Evolutionary conservation across 2,888 invertebrate species (phyloP).

Genomic region (Dichetophora obliterata): DNA sequence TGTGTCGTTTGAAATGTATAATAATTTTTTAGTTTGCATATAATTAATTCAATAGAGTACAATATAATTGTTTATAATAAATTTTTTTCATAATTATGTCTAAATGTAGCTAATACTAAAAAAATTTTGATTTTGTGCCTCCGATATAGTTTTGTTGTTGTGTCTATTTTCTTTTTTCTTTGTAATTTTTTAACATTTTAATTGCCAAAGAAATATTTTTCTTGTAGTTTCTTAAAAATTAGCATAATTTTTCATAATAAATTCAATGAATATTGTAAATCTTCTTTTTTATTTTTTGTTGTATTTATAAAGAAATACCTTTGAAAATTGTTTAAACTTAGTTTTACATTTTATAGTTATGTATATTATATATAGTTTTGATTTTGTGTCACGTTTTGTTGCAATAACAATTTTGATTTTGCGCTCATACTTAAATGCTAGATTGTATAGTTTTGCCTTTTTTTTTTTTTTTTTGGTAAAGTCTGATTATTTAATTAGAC

Average conservation of each 20-base stretch:
- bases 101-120: slow-evolving; percentile 53
- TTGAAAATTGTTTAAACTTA: slow-evolving; percentile 21
- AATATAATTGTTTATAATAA: slow-evolving; percentile 38
- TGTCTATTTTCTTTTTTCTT: slow-evolving; percentile 6
- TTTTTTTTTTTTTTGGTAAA: background rate
- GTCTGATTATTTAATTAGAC: background rate
- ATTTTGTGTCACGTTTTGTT: slow-evolving; percentile 6
- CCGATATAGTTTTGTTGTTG: slow-evolving; percentile 54
- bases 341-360: slow-evolving; percentile 35
- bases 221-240: background rate
- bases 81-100: slow-evolving; percentile 48
- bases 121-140: slow-evolving; percentile 60
- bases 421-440: slow-evolving; percentile 52
- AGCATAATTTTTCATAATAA: slow-evolving; percentile 19
- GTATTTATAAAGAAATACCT: slow-evolving; percentile 42
- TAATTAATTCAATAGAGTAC: slow-evolving; percentile 26
- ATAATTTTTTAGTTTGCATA: slow-evolving; percentile 37
- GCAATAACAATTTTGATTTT: slow-evolving; percentile 50
- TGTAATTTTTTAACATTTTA: slow-evolving; percentile 28
- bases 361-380: slow-evolving; percentile 41
- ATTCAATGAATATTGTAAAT: slow-evolving; percentile 48
- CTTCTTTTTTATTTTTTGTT: slow-evolving; percentile 50
- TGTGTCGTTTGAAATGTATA: slow-evolving; percentile 6
- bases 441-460: slow-evolving; percentile 39
- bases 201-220: slow-evolving; percentile 19